Evolutionary conservation across 2,888 invertebrate genomes (phyloP).

Genomic region (Arge pagana): DNA sequence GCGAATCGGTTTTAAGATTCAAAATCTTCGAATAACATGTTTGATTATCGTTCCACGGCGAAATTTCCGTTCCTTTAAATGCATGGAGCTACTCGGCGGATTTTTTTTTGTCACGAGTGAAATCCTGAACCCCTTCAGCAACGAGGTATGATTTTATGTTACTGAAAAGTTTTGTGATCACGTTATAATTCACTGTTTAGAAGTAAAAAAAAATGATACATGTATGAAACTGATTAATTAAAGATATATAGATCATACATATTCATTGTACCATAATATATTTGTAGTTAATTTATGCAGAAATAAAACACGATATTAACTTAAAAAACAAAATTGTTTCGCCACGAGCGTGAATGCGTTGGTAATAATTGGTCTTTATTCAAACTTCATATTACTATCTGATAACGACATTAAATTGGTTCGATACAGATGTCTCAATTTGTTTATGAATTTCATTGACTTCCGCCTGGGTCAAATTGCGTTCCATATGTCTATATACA

Average conservation of each 20-base stretch:
- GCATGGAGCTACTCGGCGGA: too few species aligned
- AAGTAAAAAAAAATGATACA: constrained; percentile 13
- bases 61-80: too few species aligned
- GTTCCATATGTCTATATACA: constrained; percentile 90
- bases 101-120: too few species aligned
- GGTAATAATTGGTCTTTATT: constrained; percentile 7
- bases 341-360: too few species aligned
- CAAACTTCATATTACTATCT: constrained; percentile 29
- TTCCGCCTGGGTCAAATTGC: constrained; percentile 84
- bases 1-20: too few species aligned
- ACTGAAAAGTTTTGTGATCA: constrained; percentile 11
- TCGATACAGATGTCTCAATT: constrained; percentile 67
- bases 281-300: constrained; percentile 50
- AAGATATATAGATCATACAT: constrained; percentile 29
- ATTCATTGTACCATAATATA: constrained; percentile 42
- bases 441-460: constrained; percentile 81
- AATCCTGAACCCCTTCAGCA: too few species aligned
- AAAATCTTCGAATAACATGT: too few species aligned
- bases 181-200: constrained; percentile 2
- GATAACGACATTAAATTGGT: constrained; percentile 39
- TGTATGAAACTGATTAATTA: constrained; percentile 10
- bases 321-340: constrained; percentile 28
- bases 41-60: too few species aligned
- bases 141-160: neutral
- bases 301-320: constrained; percentile 51